Evolutionary conservation across 2,113 vertebrate species (phyloP).

Genomic region (Alosa alosa): DNA sequence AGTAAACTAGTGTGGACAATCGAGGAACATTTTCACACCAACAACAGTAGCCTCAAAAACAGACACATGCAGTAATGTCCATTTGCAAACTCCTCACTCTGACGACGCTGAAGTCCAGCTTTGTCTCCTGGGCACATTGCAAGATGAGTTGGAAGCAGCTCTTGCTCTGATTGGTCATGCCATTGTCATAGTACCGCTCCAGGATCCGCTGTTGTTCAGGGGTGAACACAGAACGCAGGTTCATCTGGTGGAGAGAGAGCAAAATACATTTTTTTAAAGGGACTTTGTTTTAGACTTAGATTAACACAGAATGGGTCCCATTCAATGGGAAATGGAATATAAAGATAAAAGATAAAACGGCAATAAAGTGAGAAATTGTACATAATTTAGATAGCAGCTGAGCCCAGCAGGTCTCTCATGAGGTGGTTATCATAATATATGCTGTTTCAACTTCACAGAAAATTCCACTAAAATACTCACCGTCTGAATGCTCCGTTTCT

Average conservation of each 20-base stretch:
- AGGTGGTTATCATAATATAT: neutral
- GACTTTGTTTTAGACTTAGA: neutral
- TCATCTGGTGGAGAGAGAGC: slow-evolving; percentile 84
- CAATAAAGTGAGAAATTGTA: neutral
- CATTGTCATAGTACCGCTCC: slow-evolving; percentile 97
- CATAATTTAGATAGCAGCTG: neutral
- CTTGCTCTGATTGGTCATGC: slow-evolving; percentile 99
- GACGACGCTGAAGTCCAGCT: slow-evolving; percentile 98
- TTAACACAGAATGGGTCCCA: no score
- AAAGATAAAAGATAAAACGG: neutral
- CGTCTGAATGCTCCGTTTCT: slow-evolving; percentile 71
- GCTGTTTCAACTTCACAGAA: neutral
- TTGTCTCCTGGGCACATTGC: slow-evolving; percentile 97
- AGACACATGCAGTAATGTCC: neutral
- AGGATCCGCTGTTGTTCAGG: slow-evolving; percentile 95
- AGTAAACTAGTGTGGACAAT: no score
- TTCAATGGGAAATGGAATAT: neutral
- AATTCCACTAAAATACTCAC: slow-evolving; percentile 58
- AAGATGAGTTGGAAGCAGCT: slow-evolving; percentile 99
- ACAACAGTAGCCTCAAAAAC: neutral
- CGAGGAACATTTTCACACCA: neutral
- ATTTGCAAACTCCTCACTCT: slow-evolving; percentile 76
- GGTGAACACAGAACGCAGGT: slow-evolving; percentile 97
- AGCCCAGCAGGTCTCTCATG: neutral
- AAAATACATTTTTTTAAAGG: neutral